phyloP scores from a whole-genome alignment of 2,797 vertebrate species.

The Anguilla anguilla region DNA sequence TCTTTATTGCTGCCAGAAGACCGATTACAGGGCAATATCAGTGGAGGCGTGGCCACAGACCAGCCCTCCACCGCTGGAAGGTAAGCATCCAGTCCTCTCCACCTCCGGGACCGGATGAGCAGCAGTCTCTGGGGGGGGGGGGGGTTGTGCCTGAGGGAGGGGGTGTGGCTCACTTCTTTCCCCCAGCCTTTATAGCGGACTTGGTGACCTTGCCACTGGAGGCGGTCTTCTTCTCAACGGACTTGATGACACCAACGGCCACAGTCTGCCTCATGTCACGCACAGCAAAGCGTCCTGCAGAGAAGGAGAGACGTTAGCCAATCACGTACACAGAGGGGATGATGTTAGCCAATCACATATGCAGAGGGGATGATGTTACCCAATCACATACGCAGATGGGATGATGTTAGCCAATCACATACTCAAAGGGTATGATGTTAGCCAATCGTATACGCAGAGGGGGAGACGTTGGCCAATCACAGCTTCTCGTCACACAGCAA shows the following conservation, averaged over 20 bases:
- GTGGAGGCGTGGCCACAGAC: not conserved
- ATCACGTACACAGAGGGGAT: too few species aligned
- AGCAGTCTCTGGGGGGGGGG: not conserved
- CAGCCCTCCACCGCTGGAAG: not conserved
- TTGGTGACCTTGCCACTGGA: slow-evolving; percentile 72
- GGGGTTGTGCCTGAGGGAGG: not conserved
- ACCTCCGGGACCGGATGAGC: not conserved
- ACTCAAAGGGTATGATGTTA: too few species aligned
- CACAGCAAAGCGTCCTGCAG: slow-evolving; percentile 71
- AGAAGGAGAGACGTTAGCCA: not conserved
- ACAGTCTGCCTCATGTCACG: slow-evolving; percentile 80
- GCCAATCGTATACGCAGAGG: too few species aligned
- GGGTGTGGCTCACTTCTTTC: not conserved
- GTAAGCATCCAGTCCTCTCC: not conserved
- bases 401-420: too few species aligned
- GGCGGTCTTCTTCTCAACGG: slow-evolving; percentile 63
- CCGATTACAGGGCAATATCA: not conserved
- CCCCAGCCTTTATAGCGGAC: slow-evolving; percentile 67
- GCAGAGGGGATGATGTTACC: too few species aligned
- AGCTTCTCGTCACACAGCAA: too few species aligned
- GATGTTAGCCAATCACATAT: too few species aligned
- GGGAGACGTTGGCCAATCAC: too few species aligned
- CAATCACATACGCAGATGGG: too few species aligned
- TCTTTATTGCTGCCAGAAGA: not conserved
- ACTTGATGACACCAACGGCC: slow-evolving; percentile 77